Percentiles rank a stretch among this genome's conserved stretches.
phyloP scores from a whole-genome alignment of 2,113 vertebrate species.

The Neopipo cinnamomea region DNA sequence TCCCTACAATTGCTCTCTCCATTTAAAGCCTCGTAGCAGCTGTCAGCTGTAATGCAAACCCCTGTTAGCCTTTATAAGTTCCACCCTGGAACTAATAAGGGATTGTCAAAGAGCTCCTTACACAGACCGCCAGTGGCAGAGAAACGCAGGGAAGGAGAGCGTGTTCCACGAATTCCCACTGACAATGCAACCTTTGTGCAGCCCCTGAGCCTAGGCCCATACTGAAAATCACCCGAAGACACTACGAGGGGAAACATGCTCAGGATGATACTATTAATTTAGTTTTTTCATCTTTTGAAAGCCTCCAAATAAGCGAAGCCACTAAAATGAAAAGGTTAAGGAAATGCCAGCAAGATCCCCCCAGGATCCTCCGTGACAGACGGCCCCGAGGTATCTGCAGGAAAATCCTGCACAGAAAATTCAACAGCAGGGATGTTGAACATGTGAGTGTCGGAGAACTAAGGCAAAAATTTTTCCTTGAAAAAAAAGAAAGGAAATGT shows the following conservation, averaged over 20 bases:
- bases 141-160: neutral
- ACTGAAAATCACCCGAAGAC: neutral
- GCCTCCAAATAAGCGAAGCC: neutral
- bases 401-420: neutral
- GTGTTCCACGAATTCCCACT: neutral
- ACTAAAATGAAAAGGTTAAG: constrained; percentile 34
- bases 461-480: neutral
- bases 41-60: constrained; percentile 87
- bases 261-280: neutral
- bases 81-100: constrained; percentile 87
- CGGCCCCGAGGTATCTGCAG: neutral
- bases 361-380: neutral
- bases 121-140: constrained; percentile 36
- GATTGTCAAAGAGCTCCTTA: constrained; percentile 84
- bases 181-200: neutral
- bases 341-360: constrained; percentile 11
- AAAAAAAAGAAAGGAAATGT: neutral
- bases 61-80: constrained; percentile 86
- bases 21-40: constrained; percentile 77
- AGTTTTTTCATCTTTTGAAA: constrained; percentile 3
- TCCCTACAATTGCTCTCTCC: constrained; percentile 58
- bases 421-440: neutral
- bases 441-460: neutral
- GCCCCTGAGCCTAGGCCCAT: neutral
- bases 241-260: neutral